Conservation (phyloP, 1,140 invertebrate species). For the Ceratitis capitata region DNA sequence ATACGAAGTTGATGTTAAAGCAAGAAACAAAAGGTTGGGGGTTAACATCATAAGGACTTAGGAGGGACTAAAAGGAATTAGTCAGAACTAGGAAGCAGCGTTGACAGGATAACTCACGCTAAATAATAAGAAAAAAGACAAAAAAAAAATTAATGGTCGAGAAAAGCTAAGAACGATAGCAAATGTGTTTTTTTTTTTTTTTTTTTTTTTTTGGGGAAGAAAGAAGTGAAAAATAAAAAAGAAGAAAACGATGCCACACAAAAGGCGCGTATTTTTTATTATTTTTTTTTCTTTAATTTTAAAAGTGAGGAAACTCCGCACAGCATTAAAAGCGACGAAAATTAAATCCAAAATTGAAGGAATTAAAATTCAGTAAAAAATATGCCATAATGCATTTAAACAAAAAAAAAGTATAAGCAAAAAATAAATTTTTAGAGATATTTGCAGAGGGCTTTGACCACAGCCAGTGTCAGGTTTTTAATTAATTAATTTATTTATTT, state of each 20-base stretch:
- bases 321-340: background rate
- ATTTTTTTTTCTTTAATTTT: background rate
- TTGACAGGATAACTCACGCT: background rate
- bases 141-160: background rate
- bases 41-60: background rate
- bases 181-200: no score
- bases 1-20: background rate
- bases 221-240: background rate
- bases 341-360: background rate
- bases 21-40: background rate
- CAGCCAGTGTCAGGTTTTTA: constrained; percentile 7
- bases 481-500: background rate
- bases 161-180: background rate
- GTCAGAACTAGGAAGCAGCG: background rate
- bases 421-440: background rate
- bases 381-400: background rate
- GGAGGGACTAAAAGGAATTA: background rate
- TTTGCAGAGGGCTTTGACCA: background rate
- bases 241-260: background rate
- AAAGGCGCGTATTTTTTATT: no score
- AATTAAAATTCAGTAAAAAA: background rate
- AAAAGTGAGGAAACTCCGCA: background rate
- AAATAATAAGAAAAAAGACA: background rate
- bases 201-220: no score
- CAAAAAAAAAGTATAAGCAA: background rate